Conservation (phyloP, 2,797 vertebrate genomes). For the Denticeps clupeoides region DNA sequence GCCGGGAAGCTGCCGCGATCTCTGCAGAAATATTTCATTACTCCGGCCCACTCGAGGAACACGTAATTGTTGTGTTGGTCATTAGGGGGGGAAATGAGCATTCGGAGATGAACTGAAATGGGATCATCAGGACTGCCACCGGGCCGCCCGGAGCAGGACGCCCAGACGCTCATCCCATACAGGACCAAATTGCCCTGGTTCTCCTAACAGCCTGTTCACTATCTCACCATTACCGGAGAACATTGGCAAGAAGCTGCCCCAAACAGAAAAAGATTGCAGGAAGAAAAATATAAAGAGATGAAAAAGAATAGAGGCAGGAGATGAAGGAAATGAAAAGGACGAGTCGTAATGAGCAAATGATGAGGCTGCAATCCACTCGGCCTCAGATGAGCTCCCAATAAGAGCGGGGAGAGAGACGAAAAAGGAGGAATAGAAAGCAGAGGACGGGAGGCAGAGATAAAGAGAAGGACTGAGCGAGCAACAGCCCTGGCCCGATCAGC, state of each 20-base stretch:
- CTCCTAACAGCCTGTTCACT: conserved; percentile 30
- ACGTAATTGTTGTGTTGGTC: conserved; percentile 70
- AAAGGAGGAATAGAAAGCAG: background rate
- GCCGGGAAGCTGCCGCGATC: conserved; percentile 36
- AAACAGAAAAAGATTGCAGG: conserved; percentile 52
- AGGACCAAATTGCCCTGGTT: conserved; percentile 60
- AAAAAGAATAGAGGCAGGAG: conserved; percentile 27
- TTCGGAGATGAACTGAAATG: conserved; percentile 66
- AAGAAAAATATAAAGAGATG: conserved; percentile 1
- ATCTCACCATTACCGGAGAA: conserved; percentile 57
- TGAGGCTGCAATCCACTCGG: conserved; percentile 47
- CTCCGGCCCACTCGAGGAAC: conserved; percentile 34
- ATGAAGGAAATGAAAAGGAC: conserved; percentile 54
- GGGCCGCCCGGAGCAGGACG: conserved; percentile 5
- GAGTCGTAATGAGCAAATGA: conserved; percentile 44
- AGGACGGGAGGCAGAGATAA: conserved; percentile 5
- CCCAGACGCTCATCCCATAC: conserved; percentile 37
- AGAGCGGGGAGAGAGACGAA: conserved; percentile 9
- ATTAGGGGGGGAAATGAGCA: conserved; percentile 63
- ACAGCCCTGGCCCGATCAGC: conserved; percentile 21
- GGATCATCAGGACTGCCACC: conserved; percentile 50
- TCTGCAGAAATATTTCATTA: conserved; percentile 42
- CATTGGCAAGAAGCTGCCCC: conserved; percentile 53
- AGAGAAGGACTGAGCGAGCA: conserved; percentile 5
- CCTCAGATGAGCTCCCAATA: conserved; percentile 23